Conservation (phyloP, 2,113 vertebrate genomes). For the Montifringilla adamsi region DNA sequence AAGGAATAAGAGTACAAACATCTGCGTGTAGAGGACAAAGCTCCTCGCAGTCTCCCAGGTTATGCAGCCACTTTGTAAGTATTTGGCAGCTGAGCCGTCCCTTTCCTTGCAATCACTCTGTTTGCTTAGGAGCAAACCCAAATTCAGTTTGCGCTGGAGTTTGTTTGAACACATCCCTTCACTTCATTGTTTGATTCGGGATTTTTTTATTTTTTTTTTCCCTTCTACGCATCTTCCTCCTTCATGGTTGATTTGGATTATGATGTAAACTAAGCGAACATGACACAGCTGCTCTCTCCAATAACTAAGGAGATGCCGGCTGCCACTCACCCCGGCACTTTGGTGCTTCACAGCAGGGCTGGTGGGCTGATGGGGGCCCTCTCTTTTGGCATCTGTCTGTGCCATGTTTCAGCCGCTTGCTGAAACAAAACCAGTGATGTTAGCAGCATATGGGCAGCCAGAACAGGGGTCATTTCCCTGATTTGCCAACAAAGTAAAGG, state of each 20-base stretch:
- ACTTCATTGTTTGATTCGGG: not conserved
- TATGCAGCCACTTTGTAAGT: not conserved
- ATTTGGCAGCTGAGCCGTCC: not conserved
- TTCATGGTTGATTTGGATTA: slow-evolving; percentile 69
- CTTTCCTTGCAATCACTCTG: not conserved
- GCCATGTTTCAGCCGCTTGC: slow-evolving; percentile 36
- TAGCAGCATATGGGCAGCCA: slow-evolving; percentile 54
- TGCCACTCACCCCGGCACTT: slow-evolving; percentile 18
- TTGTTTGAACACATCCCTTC: slow-evolving; percentile 16
- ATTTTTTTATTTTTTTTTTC: not conserved
- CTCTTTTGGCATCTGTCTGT: slow-evolving; percentile 50
- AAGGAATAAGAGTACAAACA: not conserved
- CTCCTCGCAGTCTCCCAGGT: not conserved
- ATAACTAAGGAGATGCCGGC: slow-evolving; percentile 57
- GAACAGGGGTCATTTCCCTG: slow-evolving; percentile 39
- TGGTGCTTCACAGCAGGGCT: slow-evolving; percentile 52
- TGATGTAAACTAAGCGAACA: slow-evolving; percentile 66
- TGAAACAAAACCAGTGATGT: slow-evolving; percentile 52
- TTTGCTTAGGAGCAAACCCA: not conserved
- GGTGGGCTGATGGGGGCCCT: slow-evolving; percentile 25
- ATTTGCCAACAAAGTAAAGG: slow-evolving; percentile 59
- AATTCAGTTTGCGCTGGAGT: not conserved
- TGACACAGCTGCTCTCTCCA: slow-evolving; percentile 66
- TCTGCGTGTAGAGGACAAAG: slow-evolving; percentile 22
- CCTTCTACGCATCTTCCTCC: slow-evolving; percentile 57